phyloP scores from a whole-genome alignment of 1,140 invertebrate species.

The Brachystomella parvula region DNA sequence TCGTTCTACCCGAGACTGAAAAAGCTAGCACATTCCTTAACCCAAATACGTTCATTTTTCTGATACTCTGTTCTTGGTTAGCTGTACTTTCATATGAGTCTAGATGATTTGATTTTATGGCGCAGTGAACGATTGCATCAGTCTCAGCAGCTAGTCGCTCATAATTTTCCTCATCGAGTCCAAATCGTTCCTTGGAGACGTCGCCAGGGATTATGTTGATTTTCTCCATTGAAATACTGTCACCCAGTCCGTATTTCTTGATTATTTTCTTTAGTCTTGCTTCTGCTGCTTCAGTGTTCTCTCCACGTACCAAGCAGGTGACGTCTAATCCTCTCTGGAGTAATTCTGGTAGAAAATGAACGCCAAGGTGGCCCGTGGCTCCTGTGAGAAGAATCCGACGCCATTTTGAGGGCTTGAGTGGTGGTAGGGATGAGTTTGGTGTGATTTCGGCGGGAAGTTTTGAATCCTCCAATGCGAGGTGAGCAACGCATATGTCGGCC shows the following conservation, averaged over 20 bases:
- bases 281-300: neutral
- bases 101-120: neutral
- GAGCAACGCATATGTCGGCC: neutral
- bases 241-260: conserved; percentile 6
- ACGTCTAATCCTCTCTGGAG: neutral
- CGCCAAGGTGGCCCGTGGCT: conserved; percentile 17
- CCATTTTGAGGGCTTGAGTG: neutral
- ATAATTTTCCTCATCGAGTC: neutral
- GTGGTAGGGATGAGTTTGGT: neutral
- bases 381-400: conserved; percentile 14
- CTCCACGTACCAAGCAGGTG: conserved; percentile 7
- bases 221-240: neutral
- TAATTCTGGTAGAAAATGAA: conserved; percentile 1
- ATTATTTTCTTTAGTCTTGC: conserved; percentile 2
- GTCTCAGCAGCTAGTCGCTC: neutral
- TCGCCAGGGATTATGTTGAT: neutral
- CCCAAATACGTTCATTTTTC: neutral
- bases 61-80: neutral
- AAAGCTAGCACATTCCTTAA: neutral
- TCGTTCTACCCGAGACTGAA: too few species aligned
- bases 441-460: conserved; percentile 4
- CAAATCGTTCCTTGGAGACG: neutral
- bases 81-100: neutral
- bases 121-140: neutral
- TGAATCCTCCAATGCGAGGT: neutral